Evolutionary conservation across 2,113 vertebrate species (phyloP).

Genomic region (Syngnathus typhle): DNA sequence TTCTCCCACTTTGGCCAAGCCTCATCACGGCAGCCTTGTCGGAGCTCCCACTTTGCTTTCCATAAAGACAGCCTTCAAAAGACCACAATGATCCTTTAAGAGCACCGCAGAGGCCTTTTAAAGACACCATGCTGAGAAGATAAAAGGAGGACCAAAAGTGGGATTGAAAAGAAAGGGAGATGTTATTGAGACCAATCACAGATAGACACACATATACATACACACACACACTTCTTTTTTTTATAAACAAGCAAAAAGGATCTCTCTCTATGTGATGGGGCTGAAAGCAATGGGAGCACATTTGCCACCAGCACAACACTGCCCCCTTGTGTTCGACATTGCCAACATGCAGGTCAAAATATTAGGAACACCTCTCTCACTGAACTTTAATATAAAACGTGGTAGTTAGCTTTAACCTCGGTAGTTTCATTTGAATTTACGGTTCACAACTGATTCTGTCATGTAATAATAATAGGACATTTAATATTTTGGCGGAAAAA

Average conservation of each 20-base stretch:
- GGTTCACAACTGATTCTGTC: no score
- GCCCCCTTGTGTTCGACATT: background rate
- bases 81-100: background rate
- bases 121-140: background rate
- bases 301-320: background rate
- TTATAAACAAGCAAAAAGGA: no score
- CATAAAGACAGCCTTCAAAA: background rate
- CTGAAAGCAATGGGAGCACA: background rate
- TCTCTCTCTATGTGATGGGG: background rate
- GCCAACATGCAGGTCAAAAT: background rate
- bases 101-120: background rate
- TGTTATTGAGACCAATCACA: background rate
- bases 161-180: background rate
- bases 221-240: no score
- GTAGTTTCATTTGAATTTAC: no score
- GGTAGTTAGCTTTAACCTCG: background rate
- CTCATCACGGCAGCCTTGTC: background rate
- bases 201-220: no score
- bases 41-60: background rate
- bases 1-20: background rate
- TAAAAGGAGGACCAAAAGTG: constrained; percentile 1
- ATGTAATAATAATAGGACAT: no score
- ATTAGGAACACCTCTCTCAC: background rate
- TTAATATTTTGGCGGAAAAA: no score
- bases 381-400: no score